Conservation (phyloP, 92 coral and sea anemone species). For the Bergia puertoricense region DNA sequence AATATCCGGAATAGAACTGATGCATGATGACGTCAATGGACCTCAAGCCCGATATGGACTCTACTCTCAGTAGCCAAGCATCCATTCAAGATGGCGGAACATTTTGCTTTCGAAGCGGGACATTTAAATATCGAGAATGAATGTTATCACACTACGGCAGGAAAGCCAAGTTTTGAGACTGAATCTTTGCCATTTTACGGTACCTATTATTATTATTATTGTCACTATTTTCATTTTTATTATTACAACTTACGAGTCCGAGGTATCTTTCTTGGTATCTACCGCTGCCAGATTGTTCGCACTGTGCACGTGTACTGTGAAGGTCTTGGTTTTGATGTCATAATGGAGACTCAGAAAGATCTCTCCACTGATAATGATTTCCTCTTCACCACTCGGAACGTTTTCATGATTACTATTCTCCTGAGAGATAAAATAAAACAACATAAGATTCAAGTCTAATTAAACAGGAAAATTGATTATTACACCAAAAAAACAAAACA, state of each 20-base stretch:
- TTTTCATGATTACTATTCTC: conserved; percentile 8
- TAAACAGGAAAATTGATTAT: too few relatives aligned
- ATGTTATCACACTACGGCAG: too few relatives aligned
- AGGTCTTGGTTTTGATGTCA: conserved; percentile 70
- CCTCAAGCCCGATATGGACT: too few relatives aligned
- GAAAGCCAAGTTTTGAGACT: too few relatives aligned
- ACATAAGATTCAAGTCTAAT: not conserved
- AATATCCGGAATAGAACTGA: too few relatives aligned
- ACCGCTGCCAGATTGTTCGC: conserved; percentile 86
- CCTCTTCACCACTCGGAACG: conserved; percentile 53
- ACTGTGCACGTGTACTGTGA: conserved; percentile 81
- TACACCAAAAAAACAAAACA: not conserved
- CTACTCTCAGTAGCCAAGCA: too few relatives aligned
- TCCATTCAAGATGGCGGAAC: too few relatives aligned
- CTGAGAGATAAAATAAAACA: not conserved
- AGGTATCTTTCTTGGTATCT: conserved; percentile 70
- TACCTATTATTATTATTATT: not conserved
- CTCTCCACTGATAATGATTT: conserved; percentile 77
- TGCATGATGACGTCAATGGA: too few relatives aligned
- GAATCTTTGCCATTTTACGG: not conserved
- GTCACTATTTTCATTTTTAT: not conserved
- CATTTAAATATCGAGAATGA: too few relatives aligned
- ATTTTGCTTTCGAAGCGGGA: too few relatives aligned
- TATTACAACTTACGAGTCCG: conserved; percentile 82
- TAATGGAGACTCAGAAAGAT: conserved; percentile 81